These are phyloP conservation scores for Salpingus planirostris DNA, from an alignment of 2,888 invertebrate species.

Conservation along the genomic window DNA sequence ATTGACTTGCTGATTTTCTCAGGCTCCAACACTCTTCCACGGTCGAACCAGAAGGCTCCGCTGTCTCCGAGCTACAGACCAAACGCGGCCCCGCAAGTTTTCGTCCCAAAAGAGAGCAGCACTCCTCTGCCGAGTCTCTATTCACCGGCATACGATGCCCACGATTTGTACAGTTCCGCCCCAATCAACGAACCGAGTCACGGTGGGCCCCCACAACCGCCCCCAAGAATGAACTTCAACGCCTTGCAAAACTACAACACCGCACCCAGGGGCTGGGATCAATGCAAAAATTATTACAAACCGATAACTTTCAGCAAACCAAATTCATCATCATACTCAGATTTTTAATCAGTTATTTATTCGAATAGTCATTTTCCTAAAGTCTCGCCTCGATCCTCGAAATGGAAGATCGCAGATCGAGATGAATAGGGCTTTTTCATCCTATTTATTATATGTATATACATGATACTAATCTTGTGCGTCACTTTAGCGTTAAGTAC, in stretches of 20 bases:
- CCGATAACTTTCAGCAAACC: slow-evolving; percentile 60
- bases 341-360: not conserved
- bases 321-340: slow-evolving; percentile 2
- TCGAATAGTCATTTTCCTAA: no score
- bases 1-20: slow-evolving; percentile 6
- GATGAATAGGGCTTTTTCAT: no score
- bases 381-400: slow-evolving; percentile 15
- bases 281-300: slow-evolving; percentile 58
- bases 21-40: slow-evolving; percentile 30
- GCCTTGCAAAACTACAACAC: slow-evolving; percentile 63
- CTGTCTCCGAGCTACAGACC: slow-evolving; percentile 33
- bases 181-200: slow-evolving; percentile 7
- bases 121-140: slow-evolving; percentile 22
- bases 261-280: slow-evolving; percentile 75
- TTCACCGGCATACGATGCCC: slow-evolving; percentile 20
- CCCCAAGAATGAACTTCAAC: slow-evolving; percentile 28
- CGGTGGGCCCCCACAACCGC: slow-evolving; percentile 17
- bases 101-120: slow-evolving; percentile 32
- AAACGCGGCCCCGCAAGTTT: slow-evolving; percentile 27
- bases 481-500: no score
- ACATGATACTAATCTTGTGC: not conserved
- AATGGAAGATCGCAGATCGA: slow-evolving; percentile 17
- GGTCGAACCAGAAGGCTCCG: slow-evolving; percentile 25
- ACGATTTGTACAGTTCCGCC: slow-evolving; percentile 5
- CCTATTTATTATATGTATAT: no score